Conservation (phyloP, 2,888 invertebrate genomes). For the Gryllus longicercus region DNA sequence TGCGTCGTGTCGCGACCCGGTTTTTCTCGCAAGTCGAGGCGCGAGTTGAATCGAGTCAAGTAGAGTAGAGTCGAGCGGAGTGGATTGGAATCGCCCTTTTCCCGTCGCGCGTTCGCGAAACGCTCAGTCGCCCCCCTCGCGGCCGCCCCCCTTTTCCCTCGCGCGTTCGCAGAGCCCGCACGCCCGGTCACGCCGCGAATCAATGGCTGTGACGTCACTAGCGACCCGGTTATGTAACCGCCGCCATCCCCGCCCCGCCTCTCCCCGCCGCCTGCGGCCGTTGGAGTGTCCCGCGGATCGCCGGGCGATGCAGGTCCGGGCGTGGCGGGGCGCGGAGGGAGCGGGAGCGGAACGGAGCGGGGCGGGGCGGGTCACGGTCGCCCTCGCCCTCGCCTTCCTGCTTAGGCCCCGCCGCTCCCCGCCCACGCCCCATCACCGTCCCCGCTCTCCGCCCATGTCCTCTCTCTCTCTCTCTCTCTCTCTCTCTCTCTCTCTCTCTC, state of each 20-base stretch:
- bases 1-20: too few species aligned
- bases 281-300: not conserved
- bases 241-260: not conserved
- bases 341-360: not conserved
- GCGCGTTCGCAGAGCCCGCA: slow-evolving; percentile 17
- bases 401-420: not conserved
- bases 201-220: slow-evolving; percentile 9
- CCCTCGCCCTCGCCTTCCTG: slow-evolving; percentile 17
- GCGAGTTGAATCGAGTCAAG: too few species aligned
- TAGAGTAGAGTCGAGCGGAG: too few species aligned
- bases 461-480: not conserved
- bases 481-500: too few species aligned
- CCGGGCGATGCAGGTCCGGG: not conserved
- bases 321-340: not conserved
- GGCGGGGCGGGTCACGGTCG: slow-evolving; percentile 17
- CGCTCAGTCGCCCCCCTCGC: not conserved
- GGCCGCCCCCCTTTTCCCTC: not conserved
- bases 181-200: slow-evolving; percentile 10
- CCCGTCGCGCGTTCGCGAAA: not conserved
- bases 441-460: not conserved
- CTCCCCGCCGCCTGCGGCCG: not conserved
- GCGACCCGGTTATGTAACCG: slow-evolving; percentile 17
- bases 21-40: too few species aligned
- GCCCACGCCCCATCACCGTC: not conserved
- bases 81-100: too few species aligned